Evolutionary conservation across 1,140 invertebrate species (phyloP).

Genomic region (Orussus abietinus): DNA sequence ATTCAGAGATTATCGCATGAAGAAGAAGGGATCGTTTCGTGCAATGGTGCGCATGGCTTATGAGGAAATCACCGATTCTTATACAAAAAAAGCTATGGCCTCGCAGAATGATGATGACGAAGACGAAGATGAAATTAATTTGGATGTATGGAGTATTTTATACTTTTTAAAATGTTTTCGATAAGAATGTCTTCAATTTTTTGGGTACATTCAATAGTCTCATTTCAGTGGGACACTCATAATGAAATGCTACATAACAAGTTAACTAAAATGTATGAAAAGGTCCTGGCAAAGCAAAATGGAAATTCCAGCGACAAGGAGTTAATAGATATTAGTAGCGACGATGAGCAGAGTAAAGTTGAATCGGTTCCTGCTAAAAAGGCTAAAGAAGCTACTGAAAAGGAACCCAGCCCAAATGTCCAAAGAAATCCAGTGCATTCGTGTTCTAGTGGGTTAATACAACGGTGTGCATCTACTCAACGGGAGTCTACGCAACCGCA

Average conservation of each 20-base stretch:
- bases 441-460: not conserved
- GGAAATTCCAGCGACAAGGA: conserved; percentile 51
- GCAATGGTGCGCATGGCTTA: conserved; percentile 61
- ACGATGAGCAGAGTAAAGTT: conserved; percentile 41
- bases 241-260: conserved; percentile 25
- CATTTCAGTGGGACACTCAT: conserved; percentile 35
- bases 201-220: conserved; percentile 13
- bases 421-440: conserved; percentile 5
- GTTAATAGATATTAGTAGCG: conserved; percentile 53
- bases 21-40: conserved; percentile 65
- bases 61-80: conserved; percentile 48
- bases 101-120: conserved; percentile 53
- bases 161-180: conserved; percentile 4
- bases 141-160: conserved; percentile 24
- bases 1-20: conserved; percentile 67
- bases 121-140: conserved; percentile 59
- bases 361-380: conserved; percentile 20
- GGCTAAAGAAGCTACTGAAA: conserved; percentile 15
- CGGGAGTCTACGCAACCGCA: no score
- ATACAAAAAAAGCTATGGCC: conserved; percentile 31
- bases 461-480: no score
- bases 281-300: conserved; percentile 34
- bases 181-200: conserved; percentile 5
- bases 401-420: no score
- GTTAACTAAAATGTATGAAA: conserved; percentile 42